Evolutionary conservation across 2,113 vertebrate species (phyloP), one percentile per base, ranked within the genome.

Genomic region (Limanda limanda): DNA sequence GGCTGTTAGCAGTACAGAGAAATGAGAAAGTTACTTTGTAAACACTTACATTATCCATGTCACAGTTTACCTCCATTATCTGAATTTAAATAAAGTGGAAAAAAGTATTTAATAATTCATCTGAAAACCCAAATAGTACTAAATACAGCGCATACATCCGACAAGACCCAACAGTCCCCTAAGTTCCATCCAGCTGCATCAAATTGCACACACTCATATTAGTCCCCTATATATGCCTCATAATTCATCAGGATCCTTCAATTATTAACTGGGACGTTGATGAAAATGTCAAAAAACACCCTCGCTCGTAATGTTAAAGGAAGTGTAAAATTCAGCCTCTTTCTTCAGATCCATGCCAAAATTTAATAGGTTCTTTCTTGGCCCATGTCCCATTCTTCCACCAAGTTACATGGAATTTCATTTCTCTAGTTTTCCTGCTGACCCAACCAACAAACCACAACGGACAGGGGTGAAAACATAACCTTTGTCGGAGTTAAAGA

Each of bases 61-160:
- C 31, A 69, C 40, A 66, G 75, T 73, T 68, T 12, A 51, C 47
- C 63, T 70, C 15, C 37, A 51, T 23, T 9, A 20, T 61, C 58
- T 79, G 35, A 51, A 35, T 74, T 45, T 59, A 40, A 84, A 57
- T 69, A 23, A 56, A 83, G 54, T 42, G 11, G 55, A 42, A 59
- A 20, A 57, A 11, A 15, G 62, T 56, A 10, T 21, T n/a, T 25
- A 35, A 11, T 37, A 18, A 20, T 59, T 48, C 2, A 66, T 62
- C n/a, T 48, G 4, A 75, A 57, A 74, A 37, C 5, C 9, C 9
- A 1, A 37, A 37, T 37, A 37, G 35, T 10, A 37, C 35, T 37
- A 9, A 37, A 37, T 37, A 37, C 8, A 37, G 35, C 9, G 9
- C 35, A 37, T 37, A 37, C 35, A 9, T 37, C 35, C 35, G 10